Evolutionary conservation across 2,888 invertebrate genomes (phyloP), one percentile per base, ranked within the genome.

Genomic region (Volucella inanis): DNA sequence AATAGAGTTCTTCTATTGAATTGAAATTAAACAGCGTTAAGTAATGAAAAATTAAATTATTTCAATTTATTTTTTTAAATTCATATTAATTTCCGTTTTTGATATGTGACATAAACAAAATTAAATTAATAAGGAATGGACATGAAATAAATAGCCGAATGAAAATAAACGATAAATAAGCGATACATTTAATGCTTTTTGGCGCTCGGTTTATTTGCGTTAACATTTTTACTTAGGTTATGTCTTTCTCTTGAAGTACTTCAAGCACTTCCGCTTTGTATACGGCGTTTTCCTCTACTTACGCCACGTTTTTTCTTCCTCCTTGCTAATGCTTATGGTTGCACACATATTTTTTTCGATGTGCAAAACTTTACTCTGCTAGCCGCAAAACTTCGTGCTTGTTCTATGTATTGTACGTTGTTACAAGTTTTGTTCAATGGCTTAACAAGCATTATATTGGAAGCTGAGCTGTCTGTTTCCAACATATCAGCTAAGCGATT

Each of bases 381-480:
- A n/a, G n/a, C n/a, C n/a, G n/a, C n/a, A n/a, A n/a, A n/a, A n/a
- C n/a, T n/a, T n/a, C n/a, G n/a, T n/a, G n/a, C n/a, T n/a, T n/a
- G n/a, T n/a, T n/a, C n/a, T n/a, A n/a, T n/a, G n/a, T n/a, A n/a
- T n/a, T n/a, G n/a, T n/a, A n/a, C n/a, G n/a, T n/a, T 8, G 18
- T 52, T 52, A 22, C 31, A 18, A 22, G 52, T 52, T 52, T 52
- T 52, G 22, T 22, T 52, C n/a, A 52, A 18, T 22, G 3, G 22
- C 11, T 52, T 52, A 52, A 22, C 52, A 18, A 52, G 52, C 52
- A 52, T 52, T 22, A 52, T 31, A 52, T 52, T 52, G 10, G 52
- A 22, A 22, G 22, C 22, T 52, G 31, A 52, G 22, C 22, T 22
- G 52, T 52, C 31, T 52, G 49, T 22, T 22, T 22, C 18, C 18